A percentile compares a stretch with the other conserved stretches of the same genome.
Conservation (phyloP, 2,888 invertebrate genomes). For the Acronicta leporina region DNA sequence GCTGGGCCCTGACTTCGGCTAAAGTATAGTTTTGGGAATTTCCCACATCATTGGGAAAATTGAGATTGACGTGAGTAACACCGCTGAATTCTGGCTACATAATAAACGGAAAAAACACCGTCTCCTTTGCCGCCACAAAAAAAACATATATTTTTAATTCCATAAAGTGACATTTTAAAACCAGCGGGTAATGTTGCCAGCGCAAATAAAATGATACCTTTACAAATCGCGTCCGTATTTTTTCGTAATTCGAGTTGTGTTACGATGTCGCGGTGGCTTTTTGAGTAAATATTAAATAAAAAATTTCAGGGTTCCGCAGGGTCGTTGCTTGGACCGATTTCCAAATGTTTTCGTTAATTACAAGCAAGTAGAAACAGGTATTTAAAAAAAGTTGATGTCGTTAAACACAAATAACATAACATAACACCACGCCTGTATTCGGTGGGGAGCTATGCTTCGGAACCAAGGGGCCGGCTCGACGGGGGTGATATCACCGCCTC, state of each 20-base stretch:
- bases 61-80: too few relatives aligned
- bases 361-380: slow-evolving; percentile 1
- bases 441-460: too few relatives aligned
- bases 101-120: neutral
- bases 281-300: slow-evolving; percentile 14
- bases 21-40: neutral
- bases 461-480: too few relatives aligned
- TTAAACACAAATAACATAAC: too few relatives aligned
- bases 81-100: neutral
- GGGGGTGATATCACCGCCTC: too few relatives aligned
- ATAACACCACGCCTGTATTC: too few relatives aligned
- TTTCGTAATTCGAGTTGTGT: slow-evolving; percentile 19
- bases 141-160: neutral
- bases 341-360: slow-evolving; percentile 4
- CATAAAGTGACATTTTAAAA: slow-evolving; percentile 5
- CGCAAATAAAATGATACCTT: slow-evolving; percentile 23
- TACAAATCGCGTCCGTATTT: slow-evolving; percentile 13
- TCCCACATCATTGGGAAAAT: neutral
- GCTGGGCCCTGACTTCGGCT: too few relatives aligned
- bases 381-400: too few relatives aligned
- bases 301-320: slow-evolving; percentile 11
- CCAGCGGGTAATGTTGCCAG: slow-evolving; percentile 9
- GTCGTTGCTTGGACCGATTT: neutral
- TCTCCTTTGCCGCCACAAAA: neutral
- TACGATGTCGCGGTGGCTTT: slow-evolving; percentile 5